These are phyloP conservation scores for Taeniopygia guttata DNA, from an alignment of 2,797 vertebrate species.

Conservation along the genomic window DNA sequence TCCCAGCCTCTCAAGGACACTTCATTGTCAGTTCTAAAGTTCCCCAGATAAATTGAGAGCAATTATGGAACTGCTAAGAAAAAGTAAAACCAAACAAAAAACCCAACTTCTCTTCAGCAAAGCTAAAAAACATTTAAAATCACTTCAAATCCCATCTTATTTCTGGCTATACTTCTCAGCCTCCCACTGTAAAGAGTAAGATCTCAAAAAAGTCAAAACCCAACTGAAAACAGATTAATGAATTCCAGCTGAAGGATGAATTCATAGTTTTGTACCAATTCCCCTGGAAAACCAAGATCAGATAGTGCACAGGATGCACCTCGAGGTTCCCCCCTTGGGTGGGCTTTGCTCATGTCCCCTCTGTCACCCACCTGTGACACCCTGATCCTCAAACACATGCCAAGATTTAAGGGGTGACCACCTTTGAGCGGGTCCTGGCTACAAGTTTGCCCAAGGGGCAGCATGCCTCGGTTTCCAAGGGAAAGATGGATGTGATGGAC, in stretches of 20 bases:
- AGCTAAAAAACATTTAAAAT: not conserved
- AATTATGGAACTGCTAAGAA: not conserved
- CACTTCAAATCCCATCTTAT: not conserved
- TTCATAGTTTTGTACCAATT: not conserved
- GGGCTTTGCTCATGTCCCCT: not conserved
- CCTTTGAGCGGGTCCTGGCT: not conserved
- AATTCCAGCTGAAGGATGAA: not conserved
- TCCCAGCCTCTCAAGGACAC: not conserved
- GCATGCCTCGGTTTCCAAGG: not conserved
- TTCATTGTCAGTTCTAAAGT: not conserved
- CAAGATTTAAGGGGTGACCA: not conserved
- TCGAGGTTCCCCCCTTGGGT: not conserved
- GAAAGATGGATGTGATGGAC: fast-evolving
- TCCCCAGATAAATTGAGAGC: not conserved
- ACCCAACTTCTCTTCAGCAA: not conserved
- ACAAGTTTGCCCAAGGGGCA: not conserved
- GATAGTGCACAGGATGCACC: fast-evolving
- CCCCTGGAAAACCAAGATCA: not conserved
- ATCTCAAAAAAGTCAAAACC: not conserved
- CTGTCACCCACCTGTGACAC: not conserved
- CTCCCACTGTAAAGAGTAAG: not conserved
- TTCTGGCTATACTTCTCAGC: not conserved
- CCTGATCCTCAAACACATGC: fast-evolving
- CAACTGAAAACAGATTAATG: not conserved
- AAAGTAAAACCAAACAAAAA: not conserved